Conservation (phyloP, 2,888 invertebrate species). For the Lithophane leautieri region DNA sequence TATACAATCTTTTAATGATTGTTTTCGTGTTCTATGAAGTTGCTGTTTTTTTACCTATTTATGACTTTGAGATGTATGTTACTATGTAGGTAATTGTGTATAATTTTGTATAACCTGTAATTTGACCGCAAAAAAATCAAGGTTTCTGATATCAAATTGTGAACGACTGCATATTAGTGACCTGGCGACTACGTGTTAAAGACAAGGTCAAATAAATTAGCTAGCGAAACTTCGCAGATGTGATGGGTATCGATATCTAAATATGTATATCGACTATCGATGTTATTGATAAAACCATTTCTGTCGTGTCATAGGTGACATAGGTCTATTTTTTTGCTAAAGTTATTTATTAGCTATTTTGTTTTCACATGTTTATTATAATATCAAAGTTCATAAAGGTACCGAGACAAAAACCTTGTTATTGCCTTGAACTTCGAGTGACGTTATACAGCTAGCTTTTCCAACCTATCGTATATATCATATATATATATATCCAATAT, state of each 20-base stretch:
- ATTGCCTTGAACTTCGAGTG: conserved; percentile 40
- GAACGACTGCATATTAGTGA: conserved; percentile 28
- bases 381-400: conserved; percentile 25
- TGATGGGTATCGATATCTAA: no score
- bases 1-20: conserved; percentile 52
- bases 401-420: conserved; percentile 30
- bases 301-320: conserved; percentile 27
- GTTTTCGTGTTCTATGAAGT: conserved; percentile 50
- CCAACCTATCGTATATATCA: no score
- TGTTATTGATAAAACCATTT: conserved; percentile 13
- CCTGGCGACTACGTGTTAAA: not conserved
- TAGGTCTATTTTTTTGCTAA: conserved; percentile 15
- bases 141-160: conserved; percentile 50
- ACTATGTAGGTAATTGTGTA: conserved; percentile 26
- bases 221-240: no score
- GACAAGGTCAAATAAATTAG: no score
- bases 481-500: no score
- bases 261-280: conserved; percentile 32
- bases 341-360: conserved; percentile 10
- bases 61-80: conserved; percentile 30
- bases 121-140: conserved; percentile 63
- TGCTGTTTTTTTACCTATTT: conserved; percentile 39
- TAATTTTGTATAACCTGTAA: conserved; percentile 52
- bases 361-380: conserved; percentile 23
- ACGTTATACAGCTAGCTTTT: conserved; percentile 5